Base-by-base conservation (phyloP, 2,797 vertebrate species). In the Anguilla anguilla region DNA sequence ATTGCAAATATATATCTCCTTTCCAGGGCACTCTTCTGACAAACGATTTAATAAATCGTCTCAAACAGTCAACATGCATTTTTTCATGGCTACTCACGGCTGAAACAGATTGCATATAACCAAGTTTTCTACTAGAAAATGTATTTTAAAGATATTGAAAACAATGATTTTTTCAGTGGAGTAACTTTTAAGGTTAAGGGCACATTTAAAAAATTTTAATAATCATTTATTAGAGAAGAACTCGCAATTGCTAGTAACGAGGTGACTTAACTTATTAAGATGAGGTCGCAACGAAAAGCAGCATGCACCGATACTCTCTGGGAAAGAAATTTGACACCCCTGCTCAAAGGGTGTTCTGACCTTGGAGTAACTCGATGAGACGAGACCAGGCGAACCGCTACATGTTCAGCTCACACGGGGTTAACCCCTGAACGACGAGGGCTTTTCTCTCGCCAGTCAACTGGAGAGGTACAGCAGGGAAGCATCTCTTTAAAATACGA, bases 121-220 rank as follows among this genome's bases (percentile, higher is more conserved):
- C 69, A 77, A 49, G 77, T 81, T 81, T 81, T 35, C 19, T 81
- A 46, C 43, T 46, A 81, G 43, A 81, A 81, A 81, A 46, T 46
- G 28, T 35, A 22, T 81, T 81, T 82, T 82, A 46, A 35, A 51
- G 19, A 9, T n/a, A 25, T 51, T 22, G 19, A 25, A n/a, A 49
- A 82, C 17, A 46, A 22, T 10, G 17, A n/a, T 49, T 82, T 81
- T 82, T 82, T 43, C 15, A 39, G 35, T 7, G 39, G 39, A 77
- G 35, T 82, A 3, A 25, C 22, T 82, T 82, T 51, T 51, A 82
- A 49, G 43, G 43, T 82, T n/a, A 82, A 51, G 79, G 46, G 25
- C 79, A 82, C 79, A 49, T 82, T 25, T 49, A 0, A 82, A n/a
- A n/a, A 10, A 15, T 82, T 46, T 2, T 39, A 22, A 7, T 46